Evolutionary conservation across 2,888 invertebrate species (phyloP).

Genomic region (Helleia helle): DNA sequence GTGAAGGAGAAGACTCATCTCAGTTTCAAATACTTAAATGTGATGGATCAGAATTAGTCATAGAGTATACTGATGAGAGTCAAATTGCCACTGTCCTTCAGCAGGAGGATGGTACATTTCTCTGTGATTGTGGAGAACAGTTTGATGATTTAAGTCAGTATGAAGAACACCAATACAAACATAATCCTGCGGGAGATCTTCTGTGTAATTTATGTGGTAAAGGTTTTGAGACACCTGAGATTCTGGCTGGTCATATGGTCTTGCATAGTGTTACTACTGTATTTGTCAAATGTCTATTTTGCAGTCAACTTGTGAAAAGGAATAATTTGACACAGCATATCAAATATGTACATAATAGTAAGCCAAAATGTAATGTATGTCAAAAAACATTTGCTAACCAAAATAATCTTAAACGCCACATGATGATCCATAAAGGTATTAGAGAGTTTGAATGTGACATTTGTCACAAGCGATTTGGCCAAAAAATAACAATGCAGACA

Average conservation of each 20-base stretch:
- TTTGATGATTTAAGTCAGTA: slow-evolving; percentile 54
- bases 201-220: slow-evolving; percentile 60
- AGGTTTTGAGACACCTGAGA: slow-evolving; percentile 60
- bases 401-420: slow-evolving; percentile 63
- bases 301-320: slow-evolving; percentile 48
- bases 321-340: slow-evolving; percentile 61
- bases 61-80: slow-evolving; percentile 60
- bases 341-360: slow-evolving; percentile 58
- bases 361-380: slow-evolving; percentile 54
- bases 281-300: slow-evolving; percentile 54
- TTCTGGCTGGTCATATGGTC: slow-evolving; percentile 59
- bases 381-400: slow-evolving; percentile 64
- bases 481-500: slow-evolving; percentile 67
- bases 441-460: slow-evolving; percentile 64
- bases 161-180: slow-evolving; percentile 55
- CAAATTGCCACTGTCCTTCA: slow-evolving; percentile 54
- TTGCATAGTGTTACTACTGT: slow-evolving; percentile 47
- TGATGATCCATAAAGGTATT: slow-evolving; percentile 62
- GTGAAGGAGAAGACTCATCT: slow-evolving; percentile 56
- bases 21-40: slow-evolving; percentile 61
- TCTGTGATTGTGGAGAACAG: slow-evolving; percentile 62
- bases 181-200: slow-evolving; percentile 50
- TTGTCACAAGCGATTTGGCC: slow-evolving; percentile 59
- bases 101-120: slow-evolving; percentile 53
- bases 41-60: slow-evolving; percentile 58